phyloP scores from a whole-genome alignment of 2,113 vertebrate genomes.

The Hiodon tergisus region DNA sequence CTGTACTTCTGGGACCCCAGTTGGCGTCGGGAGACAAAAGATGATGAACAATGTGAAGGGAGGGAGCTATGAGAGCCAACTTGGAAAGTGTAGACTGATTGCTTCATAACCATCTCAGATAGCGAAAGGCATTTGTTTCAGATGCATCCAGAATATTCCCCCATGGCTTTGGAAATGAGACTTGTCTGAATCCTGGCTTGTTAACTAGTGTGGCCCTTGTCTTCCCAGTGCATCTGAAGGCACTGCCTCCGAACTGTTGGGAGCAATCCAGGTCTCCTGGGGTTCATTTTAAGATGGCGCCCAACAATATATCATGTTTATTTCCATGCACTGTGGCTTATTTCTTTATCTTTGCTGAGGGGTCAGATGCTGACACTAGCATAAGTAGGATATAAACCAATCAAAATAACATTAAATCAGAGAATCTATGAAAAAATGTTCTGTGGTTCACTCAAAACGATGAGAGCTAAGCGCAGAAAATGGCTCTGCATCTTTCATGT shows the following conservation, averaged over 20 bases:
- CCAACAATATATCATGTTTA: conserved; percentile 60
- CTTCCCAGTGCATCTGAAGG: neutral
- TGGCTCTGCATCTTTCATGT: neutral
- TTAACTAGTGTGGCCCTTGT: neutral
- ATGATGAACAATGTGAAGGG: neutral
- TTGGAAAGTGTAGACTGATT: neutral
- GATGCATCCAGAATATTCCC: conserved; percentile 29
- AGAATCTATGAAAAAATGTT: conserved; percentile 59
- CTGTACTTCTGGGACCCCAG: neutral
- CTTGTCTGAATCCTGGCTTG: neutral
- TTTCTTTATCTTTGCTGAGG: conserved; percentile 64
- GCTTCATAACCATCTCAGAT: neutral
- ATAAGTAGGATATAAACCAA: conserved; percentile 64
- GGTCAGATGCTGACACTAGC: conserved; percentile 70
- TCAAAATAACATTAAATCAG: conserved; percentile 66
- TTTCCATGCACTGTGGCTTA: conserved; percentile 59
- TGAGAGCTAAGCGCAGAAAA: neutral
- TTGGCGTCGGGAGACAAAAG: neutral
- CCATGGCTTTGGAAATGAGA: neutral
- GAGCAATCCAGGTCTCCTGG: conserved; percentile 49
- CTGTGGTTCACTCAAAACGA: conserved; percentile 50
- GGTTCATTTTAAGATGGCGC: conserved; percentile 54
- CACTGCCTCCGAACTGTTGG: conserved; percentile 31
- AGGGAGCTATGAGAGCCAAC: neutral
- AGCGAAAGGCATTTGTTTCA: neutral